phyloP scores from a whole-genome alignment of 2,797 vertebrate genomes.

The Falco columbarius region DNA sequence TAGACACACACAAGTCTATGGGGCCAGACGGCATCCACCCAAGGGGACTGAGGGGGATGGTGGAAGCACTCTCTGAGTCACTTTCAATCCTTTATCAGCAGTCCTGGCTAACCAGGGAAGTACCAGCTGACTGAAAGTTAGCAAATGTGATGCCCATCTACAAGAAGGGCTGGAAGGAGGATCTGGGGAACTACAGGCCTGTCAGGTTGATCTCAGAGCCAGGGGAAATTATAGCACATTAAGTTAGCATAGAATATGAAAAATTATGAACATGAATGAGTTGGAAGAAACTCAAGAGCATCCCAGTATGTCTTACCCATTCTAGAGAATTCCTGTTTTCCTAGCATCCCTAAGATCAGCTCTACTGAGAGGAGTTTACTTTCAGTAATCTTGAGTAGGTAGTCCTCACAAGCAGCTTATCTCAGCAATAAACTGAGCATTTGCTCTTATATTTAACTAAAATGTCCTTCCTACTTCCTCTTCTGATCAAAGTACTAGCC shows the following conservation, averaged over 20 bases:
- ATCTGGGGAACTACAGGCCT: too few relatives aligned
- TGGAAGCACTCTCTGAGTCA: too few relatives aligned
- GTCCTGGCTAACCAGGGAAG: too few relatives aligned
- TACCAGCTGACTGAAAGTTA: too few relatives aligned
- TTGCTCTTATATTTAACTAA: not conserved
- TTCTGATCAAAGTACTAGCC: not conserved
- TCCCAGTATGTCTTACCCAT: not conserved
- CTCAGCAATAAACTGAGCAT: not conserved
- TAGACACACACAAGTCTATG: too few relatives aligned
- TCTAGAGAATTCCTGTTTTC: not conserved
- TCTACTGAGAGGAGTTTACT: not conserved
- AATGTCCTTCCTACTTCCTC: not conserved
- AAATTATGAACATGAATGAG: not conserved
- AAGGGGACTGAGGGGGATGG: too few relatives aligned
- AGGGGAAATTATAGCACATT: not conserved
- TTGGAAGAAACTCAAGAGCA: not conserved
- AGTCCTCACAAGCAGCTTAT: not conserved
- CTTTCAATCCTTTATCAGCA: too few relatives aligned
- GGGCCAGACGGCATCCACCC: too few relatives aligned
- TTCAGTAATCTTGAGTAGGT: not conserved
- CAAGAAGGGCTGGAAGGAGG: too few relatives aligned
- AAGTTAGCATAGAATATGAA: not conserved
- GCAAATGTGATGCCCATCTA: too few relatives aligned
- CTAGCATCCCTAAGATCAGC: not conserved
- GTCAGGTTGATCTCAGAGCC: too few relatives aligned